A percentile compares a stretch with the other conserved stretches of the same genome.
These are phyloP conservation scores for Epinephelus moara DNA, from an alignment of 2,113 vertebrate species.

Conservation along the genomic window DNA sequence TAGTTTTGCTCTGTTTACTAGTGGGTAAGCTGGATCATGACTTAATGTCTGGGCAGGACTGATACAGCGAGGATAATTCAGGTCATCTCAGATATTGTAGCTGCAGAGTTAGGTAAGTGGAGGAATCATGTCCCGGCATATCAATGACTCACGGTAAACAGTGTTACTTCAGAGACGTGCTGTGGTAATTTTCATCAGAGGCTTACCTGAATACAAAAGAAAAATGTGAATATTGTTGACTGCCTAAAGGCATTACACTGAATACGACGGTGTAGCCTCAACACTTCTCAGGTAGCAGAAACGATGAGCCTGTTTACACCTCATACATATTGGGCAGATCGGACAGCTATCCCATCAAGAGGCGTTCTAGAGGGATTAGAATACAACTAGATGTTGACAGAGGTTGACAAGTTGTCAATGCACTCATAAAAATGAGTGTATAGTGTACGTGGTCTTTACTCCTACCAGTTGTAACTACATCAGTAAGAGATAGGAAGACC, in stretches of 20 bases:
- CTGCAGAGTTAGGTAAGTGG: neutral
- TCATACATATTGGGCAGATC: neutral
- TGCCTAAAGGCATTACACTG: neutral
- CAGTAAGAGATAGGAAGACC: too few relatives aligned
- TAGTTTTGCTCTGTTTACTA: neutral
- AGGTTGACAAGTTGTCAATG: too few relatives aligned
- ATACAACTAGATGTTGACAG: too few relatives aligned
- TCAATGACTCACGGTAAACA: neutral
- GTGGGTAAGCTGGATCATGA: neutral
- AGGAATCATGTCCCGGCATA: neutral
- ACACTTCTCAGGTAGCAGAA: neutral
- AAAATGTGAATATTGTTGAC: neutral
- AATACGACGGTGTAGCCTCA: neutral
- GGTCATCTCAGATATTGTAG: neutral
- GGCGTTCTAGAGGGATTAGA: too few relatives aligned
- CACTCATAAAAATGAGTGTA: too few relatives aligned
- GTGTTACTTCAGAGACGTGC: neutral
- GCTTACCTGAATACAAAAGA: neutral
- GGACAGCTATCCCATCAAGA: neutral
- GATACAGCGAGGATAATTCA: neutral
- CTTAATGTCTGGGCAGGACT: constrained; percentile 1
- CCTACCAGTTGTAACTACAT: too few relatives aligned
- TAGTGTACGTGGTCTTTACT: too few relatives aligned
- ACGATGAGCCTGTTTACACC: neutral
- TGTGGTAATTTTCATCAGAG: neutral